phyloP scores from a whole-genome alignment of 2,113 vertebrate species.

The Cariama cristata region DNA sequence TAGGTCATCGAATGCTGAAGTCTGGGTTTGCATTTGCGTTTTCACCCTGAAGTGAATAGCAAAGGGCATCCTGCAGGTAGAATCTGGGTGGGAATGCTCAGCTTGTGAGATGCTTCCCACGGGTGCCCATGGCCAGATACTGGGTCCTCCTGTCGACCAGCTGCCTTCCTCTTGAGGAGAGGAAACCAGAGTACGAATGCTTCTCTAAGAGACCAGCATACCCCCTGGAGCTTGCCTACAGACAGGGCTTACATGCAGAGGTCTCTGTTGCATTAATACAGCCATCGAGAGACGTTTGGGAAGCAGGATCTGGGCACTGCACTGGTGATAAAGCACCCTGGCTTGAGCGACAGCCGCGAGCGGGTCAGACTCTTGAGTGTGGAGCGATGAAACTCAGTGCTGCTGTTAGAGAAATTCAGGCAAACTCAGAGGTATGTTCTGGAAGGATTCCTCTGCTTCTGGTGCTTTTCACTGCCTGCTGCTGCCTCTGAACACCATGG shows the following conservation, averaged over 20 bases:
- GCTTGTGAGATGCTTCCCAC: neutral
- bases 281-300: neutral
- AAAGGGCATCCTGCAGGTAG: neutral
- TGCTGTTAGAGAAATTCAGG: neutral
- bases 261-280: neutral
- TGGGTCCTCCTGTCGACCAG: neutral
- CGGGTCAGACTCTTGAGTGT: neutral
- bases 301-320: neutral
- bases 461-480: neutral
- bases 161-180: neutral
- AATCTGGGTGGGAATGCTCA: neutral
- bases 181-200: neutral
- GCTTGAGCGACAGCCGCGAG: rapidly evolving
- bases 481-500: neutral
- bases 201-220: neutral
- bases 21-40: neutral
- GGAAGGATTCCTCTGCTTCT: neutral
- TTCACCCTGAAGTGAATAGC: neutral
- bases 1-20: neutral
- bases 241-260: neutral
- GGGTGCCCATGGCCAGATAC: neutral
- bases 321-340: neutral
- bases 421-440: neutral
- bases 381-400: neutral
- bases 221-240: neutral